These are phyloP conservation scores for Myotis lucifugus DNA, from an alignment of 2,113 vertebrate species.

Conservation along the genomic window DNA sequence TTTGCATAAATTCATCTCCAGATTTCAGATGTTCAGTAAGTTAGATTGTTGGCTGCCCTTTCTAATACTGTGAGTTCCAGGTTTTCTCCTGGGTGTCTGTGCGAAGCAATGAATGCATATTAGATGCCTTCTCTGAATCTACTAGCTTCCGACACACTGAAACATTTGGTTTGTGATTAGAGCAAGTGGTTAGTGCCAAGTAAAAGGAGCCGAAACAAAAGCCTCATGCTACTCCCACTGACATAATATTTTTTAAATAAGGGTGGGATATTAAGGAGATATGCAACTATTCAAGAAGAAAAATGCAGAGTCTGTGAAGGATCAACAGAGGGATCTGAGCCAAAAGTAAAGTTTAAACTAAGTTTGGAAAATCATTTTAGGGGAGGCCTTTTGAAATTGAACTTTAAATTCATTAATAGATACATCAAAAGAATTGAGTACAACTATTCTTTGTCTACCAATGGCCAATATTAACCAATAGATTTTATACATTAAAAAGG, in stretches of 20 bases:
- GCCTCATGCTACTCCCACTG: not conserved
- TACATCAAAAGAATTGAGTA: not conserved
- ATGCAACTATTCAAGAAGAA: not conserved
- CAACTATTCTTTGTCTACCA: not conserved
- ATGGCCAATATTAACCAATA: not conserved
- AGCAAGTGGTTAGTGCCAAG: not conserved
- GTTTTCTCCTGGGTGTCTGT: not conserved
- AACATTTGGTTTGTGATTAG: not conserved
- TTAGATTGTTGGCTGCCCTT: not conserved
- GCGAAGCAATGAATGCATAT: fast-evolving
- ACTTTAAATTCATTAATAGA: slow-evolving; percentile 1
- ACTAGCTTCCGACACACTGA: not conserved
- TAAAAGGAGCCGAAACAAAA: not conserved
- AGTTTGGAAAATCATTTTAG: not conserved
- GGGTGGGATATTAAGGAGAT: not conserved
- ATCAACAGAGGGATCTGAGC: not conserved
- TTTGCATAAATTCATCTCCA: not conserved
- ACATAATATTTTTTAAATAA: not conserved
- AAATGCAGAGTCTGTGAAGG: not conserved
- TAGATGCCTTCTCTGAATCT: not conserved
- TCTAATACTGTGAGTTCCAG: not conserved
- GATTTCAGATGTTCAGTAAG: not conserved
- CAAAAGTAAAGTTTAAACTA: not conserved
- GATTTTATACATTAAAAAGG: not conserved
- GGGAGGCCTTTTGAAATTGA: not conserved